Evolutionary conservation across 2,113 vertebrate genomes (phyloP).

Genomic region (Pelobates fuscus): DNA sequence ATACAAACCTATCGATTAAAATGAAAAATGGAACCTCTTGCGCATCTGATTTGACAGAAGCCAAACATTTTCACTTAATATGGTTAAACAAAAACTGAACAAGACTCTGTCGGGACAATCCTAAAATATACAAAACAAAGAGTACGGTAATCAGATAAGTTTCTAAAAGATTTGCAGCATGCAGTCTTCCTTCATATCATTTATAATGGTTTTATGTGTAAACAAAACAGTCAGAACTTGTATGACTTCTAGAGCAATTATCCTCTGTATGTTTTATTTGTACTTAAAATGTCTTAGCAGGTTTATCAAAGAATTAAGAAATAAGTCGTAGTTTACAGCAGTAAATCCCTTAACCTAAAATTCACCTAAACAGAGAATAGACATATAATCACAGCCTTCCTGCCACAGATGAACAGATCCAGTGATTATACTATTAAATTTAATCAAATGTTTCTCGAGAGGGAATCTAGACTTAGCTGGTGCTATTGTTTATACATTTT

Average conservation of each 20-base stretch:
- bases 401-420: too few species aligned
- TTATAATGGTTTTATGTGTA: slow-evolving; percentile 43
- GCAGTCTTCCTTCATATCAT: slow-evolving; percentile 10
- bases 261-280: slow-evolving; percentile 41
- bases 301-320: slow-evolving; percentile 38
- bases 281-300: slow-evolving; percentile 43
- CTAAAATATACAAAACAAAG: slow-evolving; percentile 8
- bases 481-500: too few species aligned
- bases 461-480: too few species aligned
- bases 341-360: slow-evolving; percentile 36
- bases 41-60: too few species aligned
- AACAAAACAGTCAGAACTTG: slow-evolving; percentile 13
- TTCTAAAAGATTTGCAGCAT: too few species aligned
- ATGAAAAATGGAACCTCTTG: too few species aligned
- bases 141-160: neutral
- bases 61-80: neutral
- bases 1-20: too few species aligned
- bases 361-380: slow-evolving; percentile 40
- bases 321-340: slow-evolving; percentile 28
- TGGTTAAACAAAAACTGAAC: neutral
- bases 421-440: too few species aligned
- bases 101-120: neutral
- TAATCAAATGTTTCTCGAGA: too few species aligned
- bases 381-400: neutral
- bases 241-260: slow-evolving; percentile 21